A percentile compares a stretch with the other conserved stretches of the same genome.
Conservation (phyloP, 2,797 vertebrate genomes). For the Morelia viridis region DNA sequence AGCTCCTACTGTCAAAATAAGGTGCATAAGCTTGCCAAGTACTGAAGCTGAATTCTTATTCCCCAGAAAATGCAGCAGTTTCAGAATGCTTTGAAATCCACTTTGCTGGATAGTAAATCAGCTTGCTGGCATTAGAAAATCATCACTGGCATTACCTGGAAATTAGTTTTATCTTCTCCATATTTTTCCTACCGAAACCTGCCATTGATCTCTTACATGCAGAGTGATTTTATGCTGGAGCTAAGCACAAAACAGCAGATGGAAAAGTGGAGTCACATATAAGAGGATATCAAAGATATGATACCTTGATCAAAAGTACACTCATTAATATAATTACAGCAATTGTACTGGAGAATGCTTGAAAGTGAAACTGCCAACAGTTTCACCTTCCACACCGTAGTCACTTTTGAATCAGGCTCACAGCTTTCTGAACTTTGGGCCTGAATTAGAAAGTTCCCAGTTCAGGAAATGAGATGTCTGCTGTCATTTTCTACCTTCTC, state of each 20-base stretch:
- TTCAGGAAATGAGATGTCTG: background rate
- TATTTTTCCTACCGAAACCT: background rate
- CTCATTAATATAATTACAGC: background rate
- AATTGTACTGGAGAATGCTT: background rate
- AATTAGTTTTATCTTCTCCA: background rate
- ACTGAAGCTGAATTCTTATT: background rate
- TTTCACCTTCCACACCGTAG: background rate
- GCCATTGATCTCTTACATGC: background rate
- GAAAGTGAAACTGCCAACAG: background rate
- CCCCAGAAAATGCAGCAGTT: background rate
- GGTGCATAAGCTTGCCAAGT: background rate
- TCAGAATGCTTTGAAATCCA: background rate
- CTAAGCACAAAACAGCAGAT: background rate
- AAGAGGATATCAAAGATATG: background rate
- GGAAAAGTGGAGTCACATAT: background rate
- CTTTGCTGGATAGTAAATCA: background rate
- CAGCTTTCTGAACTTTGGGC: background rate
- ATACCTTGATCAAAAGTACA: background rate
- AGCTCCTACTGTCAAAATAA: background rate
- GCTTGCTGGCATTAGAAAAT: conserved; percentile 1
- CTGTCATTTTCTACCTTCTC: background rate
- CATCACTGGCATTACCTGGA: background rate
- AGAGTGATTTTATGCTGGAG: background rate
- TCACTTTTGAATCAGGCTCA: background rate
- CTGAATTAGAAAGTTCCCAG: background rate